Conservation (phyloP, 1,140 invertebrate genomes). For the Trichoplusia ni region DNA sequence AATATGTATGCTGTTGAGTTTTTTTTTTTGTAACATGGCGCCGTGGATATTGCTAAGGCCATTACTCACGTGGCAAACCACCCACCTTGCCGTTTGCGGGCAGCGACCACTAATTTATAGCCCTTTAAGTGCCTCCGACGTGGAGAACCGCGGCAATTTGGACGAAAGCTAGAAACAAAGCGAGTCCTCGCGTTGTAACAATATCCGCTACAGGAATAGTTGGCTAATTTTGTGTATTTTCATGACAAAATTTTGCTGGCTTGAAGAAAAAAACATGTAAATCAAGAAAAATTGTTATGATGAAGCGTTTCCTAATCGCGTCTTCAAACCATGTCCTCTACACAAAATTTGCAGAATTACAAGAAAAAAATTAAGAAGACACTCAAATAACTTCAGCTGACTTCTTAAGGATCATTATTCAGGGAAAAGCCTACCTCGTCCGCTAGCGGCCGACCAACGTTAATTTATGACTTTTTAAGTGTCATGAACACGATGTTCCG, state of each 20-base stretch:
- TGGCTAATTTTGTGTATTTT: too few species aligned
- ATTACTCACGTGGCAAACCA: conserved; percentile 73
- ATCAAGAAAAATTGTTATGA: too few species aligned
- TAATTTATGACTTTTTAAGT: conserved; percentile 59
- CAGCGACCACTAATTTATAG: conserved; percentile 73
- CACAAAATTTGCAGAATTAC: conserved; percentile 28
- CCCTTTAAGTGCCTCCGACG: conserved; percentile 68
- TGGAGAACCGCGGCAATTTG: conserved; percentile 49
- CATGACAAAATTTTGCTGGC: too few species aligned
- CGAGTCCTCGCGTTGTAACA: conserved; percentile 33
- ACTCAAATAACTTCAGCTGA: conserved; percentile 36
- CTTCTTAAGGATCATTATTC: conserved; percentile 51
- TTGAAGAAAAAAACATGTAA: too few species aligned
- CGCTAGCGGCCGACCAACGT: conserved; percentile 39
- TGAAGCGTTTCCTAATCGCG: too few species aligned
- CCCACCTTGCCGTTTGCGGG: conserved; percentile 73
- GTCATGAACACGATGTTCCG: conserved; percentile 50
- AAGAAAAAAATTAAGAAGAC: conserved; percentile 36
- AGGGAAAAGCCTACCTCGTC: conserved; percentile 42
- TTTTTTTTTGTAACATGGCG: conserved; percentile 66
- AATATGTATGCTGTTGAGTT: conserved; percentile 43
- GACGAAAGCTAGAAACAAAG: conserved; percentile 54
- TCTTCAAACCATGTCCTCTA: too few species aligned
- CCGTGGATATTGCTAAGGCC: conserved; percentile 59
- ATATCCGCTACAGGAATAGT: too few species aligned